Conservation (phyloP, 1,140 invertebrate genomes). For the Glomeris maerens region DNA sequence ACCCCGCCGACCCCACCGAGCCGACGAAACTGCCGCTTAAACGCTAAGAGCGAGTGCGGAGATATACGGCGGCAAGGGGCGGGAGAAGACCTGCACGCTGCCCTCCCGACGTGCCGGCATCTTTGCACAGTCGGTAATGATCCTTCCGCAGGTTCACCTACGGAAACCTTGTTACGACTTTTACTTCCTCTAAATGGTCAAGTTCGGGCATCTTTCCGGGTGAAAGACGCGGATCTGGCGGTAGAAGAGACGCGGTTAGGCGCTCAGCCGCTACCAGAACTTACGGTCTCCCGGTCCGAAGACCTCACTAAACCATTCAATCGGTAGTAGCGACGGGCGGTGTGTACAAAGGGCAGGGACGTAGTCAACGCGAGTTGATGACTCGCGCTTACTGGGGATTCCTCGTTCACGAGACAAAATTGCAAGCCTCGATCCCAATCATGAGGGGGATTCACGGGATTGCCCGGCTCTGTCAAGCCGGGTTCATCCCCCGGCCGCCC, state of each 20-base stretch:
- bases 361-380: conserved; percentile 71
- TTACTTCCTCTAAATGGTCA: conserved; percentile 53
- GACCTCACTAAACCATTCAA: conserved; percentile 52
- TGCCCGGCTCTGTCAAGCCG: conserved; percentile 54
- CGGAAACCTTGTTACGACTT: conserved; percentile 79
- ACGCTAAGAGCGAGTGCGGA: too few species aligned
- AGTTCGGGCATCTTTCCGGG: not conserved
- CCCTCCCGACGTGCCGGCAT: not conserved
- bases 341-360: conserved; percentile 80
- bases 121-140: conserved; percentile 41
- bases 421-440: conserved; percentile 67
- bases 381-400: conserved; percentile 76
- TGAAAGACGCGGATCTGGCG: not conserved
- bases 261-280: not conserved
- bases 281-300: conserved; percentile 7
- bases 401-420: conserved; percentile 70
- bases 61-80: conserved; percentile 21
- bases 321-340: conserved; percentile 80
- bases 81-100: conserved; percentile 4
- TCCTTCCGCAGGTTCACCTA: conserved; percentile 77
- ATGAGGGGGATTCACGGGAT: conserved; percentile 60
- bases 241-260: too few species aligned
- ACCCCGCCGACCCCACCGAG: too few species aligned
- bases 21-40: too few species aligned
- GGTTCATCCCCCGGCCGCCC: conserved; percentile 29